Conservation (phyloP, 2,113 vertebrate species). For the Phoxinus phoxinus region DNA sequence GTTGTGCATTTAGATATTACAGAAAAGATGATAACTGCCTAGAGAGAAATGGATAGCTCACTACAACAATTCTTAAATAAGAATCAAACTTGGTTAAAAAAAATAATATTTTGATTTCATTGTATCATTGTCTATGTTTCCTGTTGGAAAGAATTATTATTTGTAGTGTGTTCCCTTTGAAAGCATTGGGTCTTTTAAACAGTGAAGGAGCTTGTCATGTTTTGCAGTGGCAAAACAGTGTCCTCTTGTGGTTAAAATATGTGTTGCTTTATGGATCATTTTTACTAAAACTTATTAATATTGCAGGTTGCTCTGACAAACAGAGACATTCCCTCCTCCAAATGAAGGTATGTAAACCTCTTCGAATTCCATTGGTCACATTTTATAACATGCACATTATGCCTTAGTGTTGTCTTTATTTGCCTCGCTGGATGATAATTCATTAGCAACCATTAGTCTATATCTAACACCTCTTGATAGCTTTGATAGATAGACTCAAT, state of each 20-base stretch:
- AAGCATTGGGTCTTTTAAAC: not conserved
- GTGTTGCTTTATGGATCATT: not conserved
- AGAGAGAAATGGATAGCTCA: not conserved
- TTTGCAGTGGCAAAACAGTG: constrained; percentile 24
- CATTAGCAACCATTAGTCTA: not conserved
- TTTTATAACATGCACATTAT: not conserved
- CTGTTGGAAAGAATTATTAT: not conserved
- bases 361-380: not conserved
- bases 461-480: not conserved
- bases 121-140: not conserved
- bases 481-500: constrained; percentile 25
- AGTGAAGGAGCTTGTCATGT: not conserved
- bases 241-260: constrained; percentile 38
- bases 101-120: too few relatives aligned
- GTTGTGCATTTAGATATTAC: not conserved
- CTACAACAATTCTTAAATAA: not conserved
- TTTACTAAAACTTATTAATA: not conserved
- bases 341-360: constrained; percentile 33
- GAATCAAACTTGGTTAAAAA: not conserved
- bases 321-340: not conserved
- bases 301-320: constrained; percentile 24
- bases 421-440: constrained; percentile 1
- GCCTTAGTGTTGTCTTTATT: not conserved
- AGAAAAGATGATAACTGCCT: not conserved
- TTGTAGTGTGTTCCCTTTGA: not conserved